Base-by-base conservation (phyloP, 2,888 invertebrate genomes). In the Clistopyga incitator region DNA sequence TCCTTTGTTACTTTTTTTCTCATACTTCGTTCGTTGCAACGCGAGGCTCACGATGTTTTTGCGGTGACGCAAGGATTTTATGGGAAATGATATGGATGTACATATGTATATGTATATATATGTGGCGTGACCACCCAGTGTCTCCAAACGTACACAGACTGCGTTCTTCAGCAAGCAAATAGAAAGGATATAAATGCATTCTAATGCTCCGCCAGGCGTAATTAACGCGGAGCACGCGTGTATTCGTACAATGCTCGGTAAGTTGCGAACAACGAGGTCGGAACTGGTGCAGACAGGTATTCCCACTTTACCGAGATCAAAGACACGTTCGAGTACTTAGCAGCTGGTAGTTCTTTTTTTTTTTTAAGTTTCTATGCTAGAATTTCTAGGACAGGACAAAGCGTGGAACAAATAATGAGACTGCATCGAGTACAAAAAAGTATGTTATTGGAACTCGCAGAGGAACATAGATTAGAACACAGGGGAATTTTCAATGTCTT, bases 141-240 rank as follows among this genome's bases (percentile, higher is more conserved):
- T 34, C 67, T 23, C 64, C 67, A n/a, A 25, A 64, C 64, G 42
- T 6, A 18, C 38, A 34, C 47, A 20, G 20, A 29, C 47, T 47
- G 61, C 29, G 56, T 20, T 59, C 38, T 65, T 71, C 64, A 34
- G 3, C 25, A 56, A 70, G 76, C 75, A 76, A 79, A 65, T 71
- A 75, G 75, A 82, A 78, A 82, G 56, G 70, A 79, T 67, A 78
- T 45, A 67, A 78, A 78, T 82, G 75, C 75, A 82, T 79, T 79
- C 70, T 71, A 59, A 82, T 82, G 70, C 47, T 59, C 18, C 15
- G 45, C 56, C 54, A 50, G 38, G 38, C 70, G 56, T 65, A 78
- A 82, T 82, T 78, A 82, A 70, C 74, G 75, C 20, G 18, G 11
- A 50, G 56, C 47, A 65, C 75, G 70, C 29, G 75, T 54, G 70